Base-by-base conservation (phyloP, 2,113 vertebrate species). In the Podarcis muralis region DNA sequence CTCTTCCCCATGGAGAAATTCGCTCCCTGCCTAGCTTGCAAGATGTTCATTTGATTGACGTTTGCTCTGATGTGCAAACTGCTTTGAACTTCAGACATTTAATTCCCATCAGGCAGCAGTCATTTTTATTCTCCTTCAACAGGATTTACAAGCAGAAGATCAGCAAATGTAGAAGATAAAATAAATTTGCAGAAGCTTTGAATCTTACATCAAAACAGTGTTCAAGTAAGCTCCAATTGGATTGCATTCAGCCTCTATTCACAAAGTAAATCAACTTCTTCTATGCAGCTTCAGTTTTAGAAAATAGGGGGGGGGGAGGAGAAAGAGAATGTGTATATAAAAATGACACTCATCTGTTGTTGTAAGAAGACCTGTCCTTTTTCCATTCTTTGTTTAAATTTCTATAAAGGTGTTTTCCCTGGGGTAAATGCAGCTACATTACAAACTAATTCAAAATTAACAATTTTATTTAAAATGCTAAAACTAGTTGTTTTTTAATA, bases 121-220 rank as follows among this genome's bases (percentile, higher is more conserved):
- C 98, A 97, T 99, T 98, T 98, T 96, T 96, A 98, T 98, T 98
- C 98, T 96, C 97, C 98, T 98, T 97, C 98, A 97, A 96, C 97
- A 92, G 97, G 97, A 98, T 98, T 98, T 98, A 98, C 97, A 98
- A 97, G 97, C 96, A 95, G 97, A 96, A 96, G 96, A 97, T 96
- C 94, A 94, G 98, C 96, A 96, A 98, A 98, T 92, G 97, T 48
- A 96, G 97, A 93, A 98, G 97, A 98, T 98, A 97, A 98, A 99
- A 98, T 97, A 94, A 95, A 98, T 97, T 97, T 98, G 98, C 98
- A 97, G 97, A 81, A 92, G 93, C 98, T 99, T 98, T 99, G 98
- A 98, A 97, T 98, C 97, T 92, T 68, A 98, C 98, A 98, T 98
- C 97, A 98, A 98, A 95, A 95, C 93, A 79, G 90, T 0, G 93